Conservation (phyloP, 2,888 invertebrate genomes). For the Cataglyphis albicans region DNA sequence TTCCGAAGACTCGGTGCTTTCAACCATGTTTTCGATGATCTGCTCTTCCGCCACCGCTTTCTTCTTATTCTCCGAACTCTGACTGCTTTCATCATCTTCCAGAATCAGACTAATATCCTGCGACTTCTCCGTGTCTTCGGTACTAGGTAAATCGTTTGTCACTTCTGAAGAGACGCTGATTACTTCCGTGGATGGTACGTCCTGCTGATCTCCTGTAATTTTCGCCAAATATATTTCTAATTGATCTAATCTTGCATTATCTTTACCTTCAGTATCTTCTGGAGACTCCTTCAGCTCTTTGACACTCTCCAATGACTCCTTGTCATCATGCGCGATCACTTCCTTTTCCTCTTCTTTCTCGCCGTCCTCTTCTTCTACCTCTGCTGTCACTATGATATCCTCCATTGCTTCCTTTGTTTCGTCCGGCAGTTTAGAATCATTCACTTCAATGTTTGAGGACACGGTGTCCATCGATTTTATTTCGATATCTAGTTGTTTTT, state of each 20-base stretch:
- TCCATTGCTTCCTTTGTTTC: conserved; percentile 60
- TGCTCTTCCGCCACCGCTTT: conserved; percentile 69
- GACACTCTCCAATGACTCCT: conserved; percentile 40
- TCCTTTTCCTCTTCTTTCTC: conserved; percentile 74
- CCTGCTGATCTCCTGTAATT: conserved; percentile 80
- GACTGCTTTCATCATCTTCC: conserved; percentile 77
- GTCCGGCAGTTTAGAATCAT: conserved; percentile 82
- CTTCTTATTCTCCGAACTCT: conserved; percentile 73
- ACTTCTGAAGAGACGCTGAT: conserved; percentile 77
- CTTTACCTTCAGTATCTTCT: conserved; percentile 67
- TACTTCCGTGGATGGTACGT: conserved; percentile 72
- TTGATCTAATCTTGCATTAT: conserved; percentile 72
- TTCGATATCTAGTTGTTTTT: conserved; percentile 62
- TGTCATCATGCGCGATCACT: conserved; percentile 49
- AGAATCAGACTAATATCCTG: conserved; percentile 80
- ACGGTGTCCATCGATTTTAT: conserved; percentile 59
- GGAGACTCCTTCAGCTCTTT: conserved; percentile 61
- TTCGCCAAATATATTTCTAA: conserved; percentile 79
- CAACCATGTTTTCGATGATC: conserved; percentile 69
- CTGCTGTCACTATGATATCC: conserved; percentile 71
- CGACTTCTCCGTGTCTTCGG: conserved; percentile 80
- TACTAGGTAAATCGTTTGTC: conserved; percentile 74
- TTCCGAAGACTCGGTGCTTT: conserved; percentile 73
- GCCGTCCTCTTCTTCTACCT: conserved; percentile 73
- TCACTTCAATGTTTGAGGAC: conserved; percentile 83